Evolutionary conservation across 2,888 invertebrate genomes (phyloP), one percentile per base, ranked within the genome.

Genomic region (Mythimna vitellina): DNA sequence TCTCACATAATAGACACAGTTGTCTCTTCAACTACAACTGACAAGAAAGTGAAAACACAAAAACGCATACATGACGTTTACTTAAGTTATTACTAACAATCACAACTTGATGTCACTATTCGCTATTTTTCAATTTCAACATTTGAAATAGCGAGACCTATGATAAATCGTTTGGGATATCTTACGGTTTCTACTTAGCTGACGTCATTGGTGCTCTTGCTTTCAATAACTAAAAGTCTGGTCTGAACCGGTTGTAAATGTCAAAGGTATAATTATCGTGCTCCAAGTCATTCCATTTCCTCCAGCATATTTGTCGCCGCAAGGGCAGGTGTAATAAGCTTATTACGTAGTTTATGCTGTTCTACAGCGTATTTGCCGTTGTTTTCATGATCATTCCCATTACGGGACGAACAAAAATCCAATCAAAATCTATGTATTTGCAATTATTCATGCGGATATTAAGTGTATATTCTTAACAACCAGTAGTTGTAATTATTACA

Each of bases 231-330:
- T 62, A 77, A 71, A 71, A 72, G 53, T 67, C 65, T 67, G 6
- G 9, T 25, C 53, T 51, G n/a, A 76, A 83, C 85, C 78, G 78
- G 85, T 85, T 75, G 29, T 80, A 68, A 85, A 82, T 82, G 80
- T 76, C 77, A 80, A 83, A 75, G 64, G 51, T 66, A 53, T 72
- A 46, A 82, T 76, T 78, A 78, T 70, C 73, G 54, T 58, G 67
- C n/a, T 56, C 63, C 61, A 61, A 71, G 65, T 72, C 53, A 72
- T 65, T 76, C 70, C 49, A 77, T 49, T 79, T 77, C 76, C 81
- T 74, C 62, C n/a, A 65, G 51, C 62, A 10, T 70, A 68, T 69
- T 64, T 64, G 66, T 70, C 54, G 61, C 29, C 46, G 8, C 83
- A 83, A 85, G 80, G 77, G 76, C 82, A 76, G 42, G 72, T 29